These are phyloP conservation scores for Buathra laborator DNA, from an alignment of 2,888 invertebrate genomes.

Conservation along the genomic window DNA sequence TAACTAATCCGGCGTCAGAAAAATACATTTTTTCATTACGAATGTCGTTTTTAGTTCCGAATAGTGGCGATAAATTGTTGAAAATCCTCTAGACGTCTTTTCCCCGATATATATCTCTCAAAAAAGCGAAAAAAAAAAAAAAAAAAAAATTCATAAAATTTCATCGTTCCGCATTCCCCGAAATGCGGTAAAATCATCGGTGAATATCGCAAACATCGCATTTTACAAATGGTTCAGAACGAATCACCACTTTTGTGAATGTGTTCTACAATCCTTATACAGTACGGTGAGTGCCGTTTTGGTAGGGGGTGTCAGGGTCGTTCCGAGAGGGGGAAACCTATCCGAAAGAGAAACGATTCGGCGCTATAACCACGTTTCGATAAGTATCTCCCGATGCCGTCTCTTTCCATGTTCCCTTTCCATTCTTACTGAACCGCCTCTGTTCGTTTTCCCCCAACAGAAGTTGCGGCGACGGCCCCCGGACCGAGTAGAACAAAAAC, in stretches of 20 bases:
- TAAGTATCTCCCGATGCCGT: slow-evolving; percentile 60
- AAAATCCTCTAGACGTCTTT: background rate
- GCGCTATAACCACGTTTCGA: slow-evolving; percentile 47
- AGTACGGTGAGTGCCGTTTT: slow-evolving; percentile 16
- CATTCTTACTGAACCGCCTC: slow-evolving; percentile 19
- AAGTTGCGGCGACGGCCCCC: slow-evolving; percentile 43
- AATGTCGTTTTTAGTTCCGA: background rate
- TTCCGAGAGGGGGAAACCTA: slow-evolving; percentile 40
- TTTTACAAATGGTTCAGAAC: slow-evolving; percentile 67
- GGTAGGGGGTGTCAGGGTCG: slow-evolving; percentile 29
- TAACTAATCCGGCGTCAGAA: too few species aligned
- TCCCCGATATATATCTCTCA: background rate
- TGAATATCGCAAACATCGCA: slow-evolving; percentile 13
- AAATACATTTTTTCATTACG: background rate
- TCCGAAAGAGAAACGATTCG: slow-evolving; percentile 68
- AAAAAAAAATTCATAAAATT: background rate
- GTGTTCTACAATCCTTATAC: slow-evolving; percentile 19
- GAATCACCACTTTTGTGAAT: slow-evolving; percentile 53
- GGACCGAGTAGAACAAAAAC: slow-evolving; percentile 42
- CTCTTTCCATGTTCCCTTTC: slow-evolving; percentile 35
- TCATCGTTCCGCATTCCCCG: slow-evolving; percentile 1
- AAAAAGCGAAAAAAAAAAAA: background rate
- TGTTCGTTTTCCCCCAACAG: slow-evolving; percentile 21
- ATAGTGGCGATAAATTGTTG: background rate
- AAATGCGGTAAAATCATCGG: background rate